Conservation (phyloP, 2,113 vertebrate genomes). For the Poecile atricapillus region DNA sequence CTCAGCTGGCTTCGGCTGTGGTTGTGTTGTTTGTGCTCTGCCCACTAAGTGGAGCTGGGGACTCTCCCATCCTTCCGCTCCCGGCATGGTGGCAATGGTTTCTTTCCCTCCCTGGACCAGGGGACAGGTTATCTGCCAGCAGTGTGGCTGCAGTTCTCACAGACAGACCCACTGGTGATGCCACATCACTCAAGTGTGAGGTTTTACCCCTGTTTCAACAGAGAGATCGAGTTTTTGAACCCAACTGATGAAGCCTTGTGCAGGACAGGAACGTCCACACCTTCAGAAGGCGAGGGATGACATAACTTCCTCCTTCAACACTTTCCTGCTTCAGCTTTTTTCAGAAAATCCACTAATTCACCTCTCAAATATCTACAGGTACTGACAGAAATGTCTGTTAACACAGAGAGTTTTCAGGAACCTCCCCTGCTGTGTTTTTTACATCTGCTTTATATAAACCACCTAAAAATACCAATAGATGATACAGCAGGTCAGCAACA, state of each 20-base stretch:
- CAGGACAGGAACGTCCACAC: fast-evolving
- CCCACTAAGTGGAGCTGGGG: constrained; percentile 60
- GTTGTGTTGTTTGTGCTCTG: constrained; percentile 35
- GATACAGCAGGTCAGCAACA: neutral
- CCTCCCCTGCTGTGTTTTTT: neutral
- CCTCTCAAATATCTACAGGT: neutral
- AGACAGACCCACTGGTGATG: neutral
- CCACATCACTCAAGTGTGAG: fast-evolving
- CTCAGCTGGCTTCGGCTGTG: neutral
- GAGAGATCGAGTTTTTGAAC: neutral
- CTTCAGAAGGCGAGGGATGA: neutral
- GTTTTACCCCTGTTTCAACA: neutral
- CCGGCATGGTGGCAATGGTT: neutral
- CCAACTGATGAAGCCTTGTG: fast-evolving
- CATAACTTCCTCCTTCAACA: neutral
- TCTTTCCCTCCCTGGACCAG: neutral
- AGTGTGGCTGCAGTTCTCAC: neutral
- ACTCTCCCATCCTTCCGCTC: neutral
- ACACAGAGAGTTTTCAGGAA: neutral
- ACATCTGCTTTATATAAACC: neutral
- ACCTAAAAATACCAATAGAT: neutral
- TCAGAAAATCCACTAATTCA: neutral
- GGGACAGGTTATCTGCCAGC: neutral
- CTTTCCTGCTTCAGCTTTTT: neutral
- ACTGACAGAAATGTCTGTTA: neutral